Evolutionary conservation across 2,797 vertebrate genomes (phyloP), one percentile per base, ranked within the genome.

Genomic region (Megalops cyprinoides): DNA sequence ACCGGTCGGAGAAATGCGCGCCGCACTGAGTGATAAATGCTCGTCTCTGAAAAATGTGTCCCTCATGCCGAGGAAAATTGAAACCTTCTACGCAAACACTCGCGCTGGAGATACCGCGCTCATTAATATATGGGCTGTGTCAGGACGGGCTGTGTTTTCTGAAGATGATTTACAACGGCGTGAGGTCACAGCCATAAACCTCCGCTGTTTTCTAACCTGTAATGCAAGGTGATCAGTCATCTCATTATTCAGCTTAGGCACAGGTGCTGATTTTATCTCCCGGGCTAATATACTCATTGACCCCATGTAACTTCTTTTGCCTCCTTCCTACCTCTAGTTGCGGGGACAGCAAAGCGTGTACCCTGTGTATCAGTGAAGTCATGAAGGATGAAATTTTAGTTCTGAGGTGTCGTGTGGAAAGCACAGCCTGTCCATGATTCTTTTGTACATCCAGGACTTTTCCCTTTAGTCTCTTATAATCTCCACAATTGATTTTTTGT

Each of bases 161-260:
- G 69, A 73, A 37, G 78, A 79, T 89, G 86, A 89, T 90, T 90
- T 85, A 90, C 87, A 82, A 83, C 42, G 23, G 84, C 83, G 78
- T 86, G 74, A 87, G 88, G 85, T 85, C 76, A 76, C 62, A 48
- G 56, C 83, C 74, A 51, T 79, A 58, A n/a, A 48, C 48, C 74
- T 81, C 78, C 80, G 62, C 53, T 71, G 53, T 74, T 80, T 79
- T 84, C 74, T 55, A 58, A 84, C 69, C 81, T 85, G 62, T 55
- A 79, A 60, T 46, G 81, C 58, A 76, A 77, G 85, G 56, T 77
- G 62, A 86, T 87, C 73, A 78, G 87, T 87, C 84, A 84, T 78
- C 73, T 53, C 82, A 34, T 34, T 82, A 83, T 86, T 78, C 79
- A 83, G 60, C 74, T 28, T 73, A 79, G 84, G 79, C 58, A 25